Percentiles rank a stretch among this genome's conserved stretches.
phyloP scores from a whole-genome alignment of 2,888 invertebrate genomes.

The Carabus problematicus region DNA sequence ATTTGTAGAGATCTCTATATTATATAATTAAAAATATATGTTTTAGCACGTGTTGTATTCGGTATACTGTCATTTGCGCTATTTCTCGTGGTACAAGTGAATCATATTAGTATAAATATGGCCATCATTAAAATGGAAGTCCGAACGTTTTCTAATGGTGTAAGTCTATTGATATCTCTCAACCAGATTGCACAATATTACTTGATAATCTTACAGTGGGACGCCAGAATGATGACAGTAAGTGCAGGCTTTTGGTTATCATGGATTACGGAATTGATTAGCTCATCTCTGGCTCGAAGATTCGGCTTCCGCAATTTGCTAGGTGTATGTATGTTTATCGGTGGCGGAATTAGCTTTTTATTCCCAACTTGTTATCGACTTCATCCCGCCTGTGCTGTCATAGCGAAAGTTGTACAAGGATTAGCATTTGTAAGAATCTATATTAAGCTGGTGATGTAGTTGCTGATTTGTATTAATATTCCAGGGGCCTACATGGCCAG shows the following conservation, averaged over 20 bases:
- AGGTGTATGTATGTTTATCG: slow-evolving; percentile 55
- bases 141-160: slow-evolving; percentile 14
- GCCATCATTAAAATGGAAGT: slow-evolving; percentile 51
- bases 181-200: not conserved
- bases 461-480: not conserved
- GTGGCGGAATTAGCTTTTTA: slow-evolving; percentile 56
- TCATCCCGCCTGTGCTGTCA: slow-evolving; percentile 52
- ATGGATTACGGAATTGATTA: slow-evolving; percentile 58
- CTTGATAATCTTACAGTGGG: slow-evolving; percentile 14
- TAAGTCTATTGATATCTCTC: no score
- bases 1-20: no score
- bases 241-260: slow-evolving; percentile 60
- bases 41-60: slow-evolving; percentile 45
- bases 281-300: slow-evolving; percentile 56
- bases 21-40: no score
- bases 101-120: slow-evolving; percentile 50
- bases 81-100: slow-evolving; percentile 47
- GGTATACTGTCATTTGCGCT: slow-evolving; percentile 46
- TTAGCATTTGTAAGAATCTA: slow-evolving; percentile 56
- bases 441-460: not conserved
- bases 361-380: slow-evolving; percentile 56
- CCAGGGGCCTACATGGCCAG: slow-evolving; percentile 53
- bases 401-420: slow-evolving; percentile 58
- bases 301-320: slow-evolving; percentile 58
- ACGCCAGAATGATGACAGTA: slow-evolving; percentile 52